Evolutionary conservation across 2,113 vertebrate species (phyloP), one percentile per base, ranked within the genome.

Genomic region (Pseudopodoces humilis): DNA sequence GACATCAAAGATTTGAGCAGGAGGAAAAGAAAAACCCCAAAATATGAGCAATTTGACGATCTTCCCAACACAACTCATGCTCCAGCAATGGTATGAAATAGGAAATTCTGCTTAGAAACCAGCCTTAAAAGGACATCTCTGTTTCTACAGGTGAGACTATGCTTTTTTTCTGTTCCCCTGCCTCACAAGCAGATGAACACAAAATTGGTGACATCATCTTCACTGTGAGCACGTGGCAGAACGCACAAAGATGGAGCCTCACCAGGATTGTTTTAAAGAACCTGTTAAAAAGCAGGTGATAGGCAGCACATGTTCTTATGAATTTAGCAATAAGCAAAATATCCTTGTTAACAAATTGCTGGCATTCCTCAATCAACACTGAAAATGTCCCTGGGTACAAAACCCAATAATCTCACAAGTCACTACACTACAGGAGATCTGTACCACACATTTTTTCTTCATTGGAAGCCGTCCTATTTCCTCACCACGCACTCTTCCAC

Each of bases 401-500:
- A 88, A 44, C 55, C 69, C 5, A n/a, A 63, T 27, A 37, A 76
- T 31, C 46, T 64, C 71, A 68, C 58, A 77, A 86, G 35, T 21
- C 64, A 43, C 62, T 27, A 43, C 58, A 21, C n/a, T 35, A 11
- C 37, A 35, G 11, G 44, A 53, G 87, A 82, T 39, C 33, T 35
- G 28, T 62, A 86, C 67, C 64, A 37, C 64, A 15, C 22, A 49
- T 23, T 63, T 76, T 35, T 31, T 23, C 77, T 39, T 68, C 78
- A 49, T 0, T 83, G 75, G 53, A 76, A 68, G 41, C 70, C 27
- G 39, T 27, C 47, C 55, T 72, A 5, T 62, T 85, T 62, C 62
- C 44, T 56, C 28, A 10, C 8, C 0, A 0, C 13, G 68, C 28
- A 63, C 24, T 44, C 84, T 41, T 10, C 33, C 19, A 0, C 3